Conservation (phyloP, 2,113 vertebrate species). For the Turnix velox region DNA sequence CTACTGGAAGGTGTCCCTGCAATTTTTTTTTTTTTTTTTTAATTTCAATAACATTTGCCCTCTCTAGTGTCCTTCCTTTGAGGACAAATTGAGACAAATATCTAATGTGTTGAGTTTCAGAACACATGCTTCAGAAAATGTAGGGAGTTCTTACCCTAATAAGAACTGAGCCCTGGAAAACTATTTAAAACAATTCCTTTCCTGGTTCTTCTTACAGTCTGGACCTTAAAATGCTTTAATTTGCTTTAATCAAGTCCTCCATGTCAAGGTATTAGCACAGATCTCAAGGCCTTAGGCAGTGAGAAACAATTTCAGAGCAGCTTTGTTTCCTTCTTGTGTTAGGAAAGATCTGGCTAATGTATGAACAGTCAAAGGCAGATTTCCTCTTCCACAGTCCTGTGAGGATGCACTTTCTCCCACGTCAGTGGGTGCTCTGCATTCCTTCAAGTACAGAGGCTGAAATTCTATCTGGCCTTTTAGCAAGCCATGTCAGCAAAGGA, state of each 20-base stretch:
- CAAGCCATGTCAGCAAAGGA: neutral
- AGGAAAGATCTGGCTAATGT: neutral
- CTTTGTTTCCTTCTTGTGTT: neutral
- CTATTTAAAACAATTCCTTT: neutral
- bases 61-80: neutral
- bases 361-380: neutral
- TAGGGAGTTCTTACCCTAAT: neutral
- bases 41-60: neutral
- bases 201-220: neutral
- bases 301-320: neutral
- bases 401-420: neutral
- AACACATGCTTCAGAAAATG: neutral
- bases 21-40: too few relatives aligned
- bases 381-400: neutral
- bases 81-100: neutral
- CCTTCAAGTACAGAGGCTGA: neutral
- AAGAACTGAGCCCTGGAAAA: neutral
- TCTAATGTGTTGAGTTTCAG: neutral
- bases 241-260: neutral
- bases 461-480: constrained; percentile 13
- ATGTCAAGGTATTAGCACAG: neutral
- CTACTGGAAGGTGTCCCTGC: too few relatives aligned
- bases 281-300: neutral
- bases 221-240: neutral
- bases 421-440: constrained; percentile 7